These are phyloP conservation scores for Caenorhabditis becei DNA, from an alignment of 2,888 invertebrate species.

Conservation along the genomic window DNA sequence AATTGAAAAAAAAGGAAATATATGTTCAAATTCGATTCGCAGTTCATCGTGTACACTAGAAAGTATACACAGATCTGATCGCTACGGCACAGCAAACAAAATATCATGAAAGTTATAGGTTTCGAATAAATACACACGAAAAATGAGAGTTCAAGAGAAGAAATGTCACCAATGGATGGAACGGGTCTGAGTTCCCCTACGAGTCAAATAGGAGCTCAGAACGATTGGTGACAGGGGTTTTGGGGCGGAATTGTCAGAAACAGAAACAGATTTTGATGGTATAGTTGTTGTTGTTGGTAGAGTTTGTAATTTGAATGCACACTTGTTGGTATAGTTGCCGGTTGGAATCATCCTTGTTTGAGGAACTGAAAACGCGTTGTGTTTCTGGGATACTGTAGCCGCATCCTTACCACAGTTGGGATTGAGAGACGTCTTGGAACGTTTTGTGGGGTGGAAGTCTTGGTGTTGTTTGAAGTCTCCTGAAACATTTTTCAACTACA, in stretches of 20 bases:
- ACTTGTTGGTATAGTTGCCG: neutral
- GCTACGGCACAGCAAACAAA: slow-evolving; percentile 49
- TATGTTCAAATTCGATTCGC: slow-evolving; percentile 33
- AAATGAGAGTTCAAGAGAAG: slow-evolving; percentile 15
- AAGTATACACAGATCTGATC: slow-evolving; percentile 52
- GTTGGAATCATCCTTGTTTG: slow-evolving; percentile 41
- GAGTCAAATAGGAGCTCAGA: slow-evolving; percentile 59
- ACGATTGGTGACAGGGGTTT: slow-evolving; percentile 15
- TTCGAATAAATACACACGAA: slow-evolving; percentile 28
- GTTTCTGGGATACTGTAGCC: too few species aligned
- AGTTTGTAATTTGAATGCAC: slow-evolving; percentile 24
- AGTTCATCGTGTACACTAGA: slow-evolving; percentile 52
- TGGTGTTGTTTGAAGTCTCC: slow-evolving; percentile 20
- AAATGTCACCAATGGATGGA: slow-evolving; percentile 28
- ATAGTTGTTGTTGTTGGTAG: neutral
- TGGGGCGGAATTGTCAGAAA: slow-evolving; percentile 63
- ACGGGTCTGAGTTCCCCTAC: slow-evolving; percentile 52
- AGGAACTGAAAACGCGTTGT: slow-evolving; percentile 46
- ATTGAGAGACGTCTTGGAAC: slow-evolving; percentile 50
- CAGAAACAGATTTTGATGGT: slow-evolving; percentile 20
- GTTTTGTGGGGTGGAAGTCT: slow-evolving; percentile 30
- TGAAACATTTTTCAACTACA: slow-evolving; percentile 1
- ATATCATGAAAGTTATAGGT: neutral
- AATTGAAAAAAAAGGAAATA: neutral
- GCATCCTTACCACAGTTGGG: slow-evolving; percentile 53